A percentile compares a stretch with the other conserved stretches of the same genome.
Conservation (phyloP, 2,797 vertebrate species). For the Triplophysa bombifrons region DNA sequence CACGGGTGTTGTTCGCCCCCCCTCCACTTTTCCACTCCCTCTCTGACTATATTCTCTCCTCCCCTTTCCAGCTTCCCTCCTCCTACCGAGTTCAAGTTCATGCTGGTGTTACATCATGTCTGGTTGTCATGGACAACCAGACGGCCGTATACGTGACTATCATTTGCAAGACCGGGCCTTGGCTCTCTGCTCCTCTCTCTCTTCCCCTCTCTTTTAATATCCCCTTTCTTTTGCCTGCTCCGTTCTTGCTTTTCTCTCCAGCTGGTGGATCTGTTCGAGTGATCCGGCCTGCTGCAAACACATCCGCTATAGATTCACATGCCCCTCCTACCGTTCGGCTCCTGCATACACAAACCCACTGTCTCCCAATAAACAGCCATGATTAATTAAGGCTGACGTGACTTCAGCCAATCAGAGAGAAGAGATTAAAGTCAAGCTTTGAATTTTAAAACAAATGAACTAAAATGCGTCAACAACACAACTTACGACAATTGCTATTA, state of each 20-base stretch:
- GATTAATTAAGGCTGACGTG: constrained; percentile 82
- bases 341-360: constrained; percentile 9
- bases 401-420: constrained; percentile 70
- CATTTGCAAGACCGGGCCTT: constrained; percentile 87
- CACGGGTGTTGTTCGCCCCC: constrained; percentile 75
- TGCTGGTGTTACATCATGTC: constrained; percentile 97
- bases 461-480: no score
- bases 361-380: constrained; percentile 66
- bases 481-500: no score
- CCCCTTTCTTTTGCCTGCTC: constrained; percentile 35
- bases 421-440: neutral
- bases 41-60: constrained; percentile 66
- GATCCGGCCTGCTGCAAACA: constrained; percentile 52
- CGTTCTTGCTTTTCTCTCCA: constrained; percentile 33
- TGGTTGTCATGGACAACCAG: constrained; percentile 95
- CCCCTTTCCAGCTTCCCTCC: constrained; percentile 68
- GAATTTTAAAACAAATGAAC: neutral
- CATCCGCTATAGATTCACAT: constrained; percentile 12
- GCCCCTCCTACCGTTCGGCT: constrained; percentile 49
- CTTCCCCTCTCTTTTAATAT: constrained; percentile 62
- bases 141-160: constrained; percentile 96
- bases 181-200: constrained; percentile 76
- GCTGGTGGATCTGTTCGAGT: neutral
- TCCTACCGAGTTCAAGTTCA: constrained; percentile 95
- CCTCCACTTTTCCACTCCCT: constrained; percentile 72